Percentiles rank a stretch among this genome's conserved stretches.
These are phyloP conservation scores for Noctilio leporinus DNA, from an alignment of 2,113 vertebrate species.

Conservation along the genomic window DNA sequence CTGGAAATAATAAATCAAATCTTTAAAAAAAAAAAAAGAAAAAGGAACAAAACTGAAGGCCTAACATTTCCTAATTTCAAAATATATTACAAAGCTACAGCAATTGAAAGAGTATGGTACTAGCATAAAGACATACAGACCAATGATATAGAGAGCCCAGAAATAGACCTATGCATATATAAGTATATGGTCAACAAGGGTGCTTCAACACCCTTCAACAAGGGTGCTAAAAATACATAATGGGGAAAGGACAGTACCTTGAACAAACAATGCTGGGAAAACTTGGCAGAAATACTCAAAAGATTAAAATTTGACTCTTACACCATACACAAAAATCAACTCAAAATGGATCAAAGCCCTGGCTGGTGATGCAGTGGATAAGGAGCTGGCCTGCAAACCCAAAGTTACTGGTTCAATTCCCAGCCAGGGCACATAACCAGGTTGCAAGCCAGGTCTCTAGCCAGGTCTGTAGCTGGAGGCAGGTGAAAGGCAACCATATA, in stretches of 20 bases:
- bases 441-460: no score
- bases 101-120: neutral
- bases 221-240: neutral
- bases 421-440: no score
- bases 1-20: no score
- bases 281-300: neutral
- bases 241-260: neutral
- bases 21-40: neutral
- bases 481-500: no score
- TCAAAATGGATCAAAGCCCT: neutral
- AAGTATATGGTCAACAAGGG: neutral
- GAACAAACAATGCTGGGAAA: neutral
- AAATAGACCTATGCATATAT: neutral
- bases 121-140: neutral
- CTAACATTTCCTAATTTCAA: neutral
- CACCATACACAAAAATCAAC: neutral
- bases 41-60: neutral
- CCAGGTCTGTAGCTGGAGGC: no score
- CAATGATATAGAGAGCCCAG: neutral
- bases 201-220: no score
- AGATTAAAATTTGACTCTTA: neutral
- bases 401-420: no score
- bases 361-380: no score
- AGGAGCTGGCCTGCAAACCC: no score
- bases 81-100: neutral